These are phyloP conservation scores for Magallana gigas DNA, from an alignment of 1,140 invertebrate genomes.

Conservation along the genomic window DNA sequence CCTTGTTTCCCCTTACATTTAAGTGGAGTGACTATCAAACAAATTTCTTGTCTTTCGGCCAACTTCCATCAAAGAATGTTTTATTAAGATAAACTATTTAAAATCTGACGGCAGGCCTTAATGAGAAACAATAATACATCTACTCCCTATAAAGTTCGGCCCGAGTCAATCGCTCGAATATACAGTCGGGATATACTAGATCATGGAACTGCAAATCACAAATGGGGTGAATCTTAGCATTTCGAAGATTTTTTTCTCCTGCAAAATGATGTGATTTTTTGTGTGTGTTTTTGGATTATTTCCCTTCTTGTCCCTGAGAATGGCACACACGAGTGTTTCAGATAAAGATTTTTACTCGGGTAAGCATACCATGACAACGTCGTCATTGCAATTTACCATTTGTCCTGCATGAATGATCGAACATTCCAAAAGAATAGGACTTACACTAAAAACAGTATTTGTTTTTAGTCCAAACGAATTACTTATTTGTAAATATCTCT, in stretches of 20 bases:
- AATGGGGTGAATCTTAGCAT: background rate
- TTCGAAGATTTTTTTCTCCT: background rate
- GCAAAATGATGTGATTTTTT: conserved; percentile 4
- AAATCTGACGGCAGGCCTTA: conserved; percentile 2
- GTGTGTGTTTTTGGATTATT: background rate
- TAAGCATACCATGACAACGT: background rate
- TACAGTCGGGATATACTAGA: too few species aligned
- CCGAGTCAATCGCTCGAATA: too few species aligned
- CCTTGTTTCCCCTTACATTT: background rate
- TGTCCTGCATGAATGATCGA: too few species aligned
- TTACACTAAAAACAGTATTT: too few species aligned
- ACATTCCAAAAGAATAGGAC: too few species aligned
- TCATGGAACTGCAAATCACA: too few species aligned
- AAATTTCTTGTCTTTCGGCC: background rate
- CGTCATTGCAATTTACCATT: too few species aligned
- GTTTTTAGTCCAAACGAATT: too few species aligned
- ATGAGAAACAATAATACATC: conserved; percentile 13
- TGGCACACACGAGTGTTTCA: background rate
- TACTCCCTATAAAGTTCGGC: background rate
- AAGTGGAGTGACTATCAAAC: background rate
- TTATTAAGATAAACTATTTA: conserved; percentile 39
- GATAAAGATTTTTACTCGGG: conserved; percentile 5
- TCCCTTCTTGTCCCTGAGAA: background rate
- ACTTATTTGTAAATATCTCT: too few species aligned
- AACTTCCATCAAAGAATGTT: conserved; percentile 31